Conservation (phyloP, 2,113 vertebrate genomes). For the Pelobates fuscus region DNA sequence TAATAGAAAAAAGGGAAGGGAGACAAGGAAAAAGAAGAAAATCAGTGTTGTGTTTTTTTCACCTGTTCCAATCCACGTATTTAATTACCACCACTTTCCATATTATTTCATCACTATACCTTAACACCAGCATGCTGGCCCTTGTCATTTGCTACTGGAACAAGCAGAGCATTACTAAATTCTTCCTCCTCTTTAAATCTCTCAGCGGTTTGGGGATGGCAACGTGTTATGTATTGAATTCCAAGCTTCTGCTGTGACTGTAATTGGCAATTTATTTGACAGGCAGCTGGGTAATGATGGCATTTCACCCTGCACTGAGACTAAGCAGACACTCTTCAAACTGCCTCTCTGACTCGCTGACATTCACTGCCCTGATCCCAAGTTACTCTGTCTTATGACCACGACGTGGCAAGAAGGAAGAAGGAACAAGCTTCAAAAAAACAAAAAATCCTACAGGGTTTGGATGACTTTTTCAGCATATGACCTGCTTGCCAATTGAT, state of each 20-base stretch:
- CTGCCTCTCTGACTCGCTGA: constrained; percentile 81
- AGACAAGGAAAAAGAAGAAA: constrained; percentile 69
- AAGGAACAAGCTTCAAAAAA: constrained; percentile 68
- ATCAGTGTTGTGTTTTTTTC: constrained; percentile 70
- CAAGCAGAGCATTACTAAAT: constrained; percentile 71
- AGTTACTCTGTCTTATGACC: constrained; percentile 70
- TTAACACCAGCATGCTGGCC: constrained; percentile 69
- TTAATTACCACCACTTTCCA: constrained; percentile 78
- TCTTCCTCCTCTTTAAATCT: constrained; percentile 72
- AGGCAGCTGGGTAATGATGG: constrained; percentile 99
- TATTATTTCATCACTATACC: constrained; percentile 77
- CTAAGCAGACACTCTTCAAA: constrained; percentile 89
- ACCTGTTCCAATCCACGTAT: constrained; percentile 62
- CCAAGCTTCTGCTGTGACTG: constrained; percentile 77
- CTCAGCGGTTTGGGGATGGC: constrained; percentile 80
- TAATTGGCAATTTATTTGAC: constrained; percentile 99
- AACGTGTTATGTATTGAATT: constrained; percentile 97
- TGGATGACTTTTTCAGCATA: constrained; percentile 81
- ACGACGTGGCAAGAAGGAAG: constrained; percentile 66
- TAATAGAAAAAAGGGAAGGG: constrained; percentile 69
- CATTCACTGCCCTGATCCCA: constrained; percentile 82
- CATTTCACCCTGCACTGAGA: constrained; percentile 94
- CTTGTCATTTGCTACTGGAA: constrained; percentile 80
- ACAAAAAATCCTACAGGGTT: constrained; percentile 75
- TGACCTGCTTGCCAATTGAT: constrained; percentile 88